Evolutionary conservation across 2,888 invertebrate species (phyloP), one percentile per base, ranked within the genome.

Genomic region (Pyrrhosoma nymphula): DNA sequence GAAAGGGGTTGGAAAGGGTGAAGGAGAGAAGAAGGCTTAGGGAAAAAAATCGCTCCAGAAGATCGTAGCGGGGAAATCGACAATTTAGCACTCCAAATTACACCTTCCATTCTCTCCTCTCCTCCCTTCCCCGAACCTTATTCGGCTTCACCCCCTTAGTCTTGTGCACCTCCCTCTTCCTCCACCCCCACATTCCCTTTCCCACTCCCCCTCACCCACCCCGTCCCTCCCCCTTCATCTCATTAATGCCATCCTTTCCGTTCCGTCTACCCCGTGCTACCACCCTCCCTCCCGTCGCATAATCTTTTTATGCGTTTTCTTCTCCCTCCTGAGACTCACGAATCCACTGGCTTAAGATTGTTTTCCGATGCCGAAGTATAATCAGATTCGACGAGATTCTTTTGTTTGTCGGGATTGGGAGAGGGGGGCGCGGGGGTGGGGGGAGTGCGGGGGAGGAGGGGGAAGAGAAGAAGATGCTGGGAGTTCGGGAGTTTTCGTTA

Each of bases 351-450:
- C 82, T 82, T 82, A 82, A 82, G 82, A 82, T 91, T 91, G 91
- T 93, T 93, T 93, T 93, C 75, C 93, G 69, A 93, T 93, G 47
- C 93, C 63, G 35, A 55, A 47, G 93, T 69, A 69, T 93, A 93
- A 93, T 93, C 93, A 93, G 93, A 93, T 93, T 93, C 69, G 69
- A 69, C 47, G 93, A 39, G 93, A 93, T 93, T 93, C 93, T n/a
- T 93, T 93, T 93, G 30, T 93, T 47, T 93, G 60, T 55, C 30
- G 55, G 39, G 93, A 89, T 47, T 3, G 89, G 23, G 90, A 60
- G 90, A 35, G 60, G 23, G 23, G 26, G 47, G 30, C 39, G 47
- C 47, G 47, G 8, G 18, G n/a, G 75, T 55, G 16, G 18, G 69
- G 47, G 69, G 18, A 23, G 75, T 55, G 16, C 10, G 60, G 20